phyloP scores from a whole-genome alignment of 1,140 invertebrate species.

The Andrena cerasifolii region DNA sequence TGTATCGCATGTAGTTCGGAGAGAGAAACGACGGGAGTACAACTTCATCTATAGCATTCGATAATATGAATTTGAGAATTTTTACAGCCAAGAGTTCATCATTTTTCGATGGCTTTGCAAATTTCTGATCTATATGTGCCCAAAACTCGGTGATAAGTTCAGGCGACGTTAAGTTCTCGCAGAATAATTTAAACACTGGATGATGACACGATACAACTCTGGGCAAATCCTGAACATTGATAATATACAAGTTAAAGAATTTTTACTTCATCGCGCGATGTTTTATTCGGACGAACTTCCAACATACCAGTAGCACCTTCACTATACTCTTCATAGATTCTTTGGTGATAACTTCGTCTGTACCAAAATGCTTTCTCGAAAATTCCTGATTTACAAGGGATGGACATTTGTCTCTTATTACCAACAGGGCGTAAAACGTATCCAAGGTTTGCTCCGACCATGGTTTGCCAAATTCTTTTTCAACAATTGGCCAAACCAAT shows the following conservation, averaged over 20 bases:
- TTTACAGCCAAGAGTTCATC: slow-evolving; percentile 83
- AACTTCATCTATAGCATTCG: slow-evolving; percentile 80
- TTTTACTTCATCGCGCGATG: slow-evolving; percentile 40
- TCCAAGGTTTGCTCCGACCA: slow-evolving; percentile 80
- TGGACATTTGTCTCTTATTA: slow-evolving; percentile 75
- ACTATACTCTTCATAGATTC: slow-evolving; percentile 83
- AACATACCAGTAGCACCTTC: slow-evolving; percentile 84
- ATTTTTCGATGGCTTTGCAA: slow-evolving; percentile 84
- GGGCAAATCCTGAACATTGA: slow-evolving; percentile 81
- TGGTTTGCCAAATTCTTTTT: slow-evolving; percentile 84
- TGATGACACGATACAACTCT: slow-evolving; percentile 84
- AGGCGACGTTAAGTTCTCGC: slow-evolving; percentile 80
- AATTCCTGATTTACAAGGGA: slow-evolving; percentile 76
- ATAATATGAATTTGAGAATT: slow-evolving; percentile 82
- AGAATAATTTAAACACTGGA: slow-evolving; percentile 85
- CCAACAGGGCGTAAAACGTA: slow-evolving; percentile 77
- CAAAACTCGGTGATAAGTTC: slow-evolving; percentile 83
- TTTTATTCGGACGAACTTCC: not conserved
- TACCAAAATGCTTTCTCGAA: slow-evolving; percentile 83
- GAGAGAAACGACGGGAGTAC: slow-evolving; percentile 82
- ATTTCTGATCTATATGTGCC: slow-evolving; percentile 83
- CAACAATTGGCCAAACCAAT: slow-evolving; percentile 84
- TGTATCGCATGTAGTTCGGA: slow-evolving; percentile 83
- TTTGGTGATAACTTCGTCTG: slow-evolving; percentile 82
- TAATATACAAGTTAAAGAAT: slow-evolving; percentile 46